A percentile compares a stretch with the other conserved stretches of the same genome.
These are phyloP conservation scores for Gila robusta DNA, from an alignment of 2,797 vertebrate genomes.

Conservation along the genomic window DNA sequence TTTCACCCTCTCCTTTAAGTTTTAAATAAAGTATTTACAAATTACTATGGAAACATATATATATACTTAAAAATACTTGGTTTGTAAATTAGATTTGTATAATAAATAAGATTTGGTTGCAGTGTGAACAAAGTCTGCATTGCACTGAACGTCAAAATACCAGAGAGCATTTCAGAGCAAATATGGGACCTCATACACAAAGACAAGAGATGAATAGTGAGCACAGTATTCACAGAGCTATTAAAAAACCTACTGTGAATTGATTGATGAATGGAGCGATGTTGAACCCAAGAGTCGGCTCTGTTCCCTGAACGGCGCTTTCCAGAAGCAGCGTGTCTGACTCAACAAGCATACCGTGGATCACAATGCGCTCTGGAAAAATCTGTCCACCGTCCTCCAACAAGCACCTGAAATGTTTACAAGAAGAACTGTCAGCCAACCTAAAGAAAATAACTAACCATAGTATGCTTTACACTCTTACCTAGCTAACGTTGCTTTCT, in stretches of 20 bases:
- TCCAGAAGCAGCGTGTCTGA: slow-evolving; percentile 89
- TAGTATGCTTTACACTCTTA: slow-evolving; percentile 61
- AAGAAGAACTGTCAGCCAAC: not conserved
- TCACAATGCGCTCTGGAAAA: slow-evolving; percentile 90
- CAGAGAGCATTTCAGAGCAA: not conserved
- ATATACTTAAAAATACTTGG: not conserved
- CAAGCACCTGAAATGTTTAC: slow-evolving; percentile 82
- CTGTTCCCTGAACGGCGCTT: slow-evolving; percentile 91
- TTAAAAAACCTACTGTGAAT: slow-evolving; percentile 85
- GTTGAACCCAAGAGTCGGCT: slow-evolving; percentile 91
- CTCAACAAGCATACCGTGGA: slow-evolving; percentile 92
- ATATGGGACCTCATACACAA: not conserved
- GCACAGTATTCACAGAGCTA: not conserved
- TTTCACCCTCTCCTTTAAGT: not conserved
- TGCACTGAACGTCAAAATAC: not conserved
- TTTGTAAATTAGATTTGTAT: not conserved
- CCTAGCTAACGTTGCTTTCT: slow-evolving; percentile 96
- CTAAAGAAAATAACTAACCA: not conserved
- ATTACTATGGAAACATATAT: not conserved
- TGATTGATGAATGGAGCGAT: slow-evolving; percentile 98
- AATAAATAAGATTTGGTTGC: not conserved
- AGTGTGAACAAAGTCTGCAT: not conserved
- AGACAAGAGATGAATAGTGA: not conserved
- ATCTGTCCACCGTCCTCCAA: slow-evolving; percentile 91
- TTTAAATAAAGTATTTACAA: not conserved